Percentiles rank a stretch among this genome's conserved stretches.
These are phyloP conservation scores for Neosilurus hyrtlii DNA, from an alignment of 2,797 vertebrate species.

Conservation along the genomic window DNA sequence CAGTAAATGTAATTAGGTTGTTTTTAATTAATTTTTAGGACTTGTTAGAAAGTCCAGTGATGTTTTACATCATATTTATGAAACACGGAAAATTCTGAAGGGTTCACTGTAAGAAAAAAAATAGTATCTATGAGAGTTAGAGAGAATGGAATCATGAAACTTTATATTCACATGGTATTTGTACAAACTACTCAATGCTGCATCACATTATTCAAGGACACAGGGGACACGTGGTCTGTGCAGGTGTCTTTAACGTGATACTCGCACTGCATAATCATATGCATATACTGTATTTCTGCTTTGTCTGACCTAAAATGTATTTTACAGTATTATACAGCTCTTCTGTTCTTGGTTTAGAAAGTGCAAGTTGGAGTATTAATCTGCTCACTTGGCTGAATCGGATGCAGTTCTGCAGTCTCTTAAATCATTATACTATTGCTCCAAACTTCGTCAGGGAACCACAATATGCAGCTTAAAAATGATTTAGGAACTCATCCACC, in stretches of 20 bases:
- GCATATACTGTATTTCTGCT: not conserved
- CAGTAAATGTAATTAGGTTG: too few species aligned
- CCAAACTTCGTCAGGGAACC: slow-evolving; percentile 40
- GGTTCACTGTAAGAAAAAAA: not conserved
- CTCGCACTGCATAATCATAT: not conserved
- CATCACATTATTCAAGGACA: not conserved
- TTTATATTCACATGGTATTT: not conserved
- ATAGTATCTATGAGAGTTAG: not conserved
- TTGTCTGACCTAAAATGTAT: not conserved
- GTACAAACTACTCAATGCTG: not conserved
- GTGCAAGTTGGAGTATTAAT: not conserved
- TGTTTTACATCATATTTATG: too few species aligned
- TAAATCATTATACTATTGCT: slow-evolving; percentile 47
- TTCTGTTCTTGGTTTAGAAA: not conserved
- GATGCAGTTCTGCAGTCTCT: slow-evolving; percentile 8
- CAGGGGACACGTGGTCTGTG: not conserved
- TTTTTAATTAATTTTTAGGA: too few species aligned
- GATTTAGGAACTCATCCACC: slow-evolving; percentile 23
- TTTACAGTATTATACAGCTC: not conserved
- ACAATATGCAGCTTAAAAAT: slow-evolving; percentile 36
- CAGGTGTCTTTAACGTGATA: not conserved
- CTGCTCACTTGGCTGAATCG: slow-evolving; percentile 16
- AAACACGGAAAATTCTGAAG: too few species aligned
- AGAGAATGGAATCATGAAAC: not conserved
- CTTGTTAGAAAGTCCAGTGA: too few species aligned